Evolutionary conservation across 1,140 invertebrate species (phyloP).

Genomic region (Bombus balteatus): DNA sequence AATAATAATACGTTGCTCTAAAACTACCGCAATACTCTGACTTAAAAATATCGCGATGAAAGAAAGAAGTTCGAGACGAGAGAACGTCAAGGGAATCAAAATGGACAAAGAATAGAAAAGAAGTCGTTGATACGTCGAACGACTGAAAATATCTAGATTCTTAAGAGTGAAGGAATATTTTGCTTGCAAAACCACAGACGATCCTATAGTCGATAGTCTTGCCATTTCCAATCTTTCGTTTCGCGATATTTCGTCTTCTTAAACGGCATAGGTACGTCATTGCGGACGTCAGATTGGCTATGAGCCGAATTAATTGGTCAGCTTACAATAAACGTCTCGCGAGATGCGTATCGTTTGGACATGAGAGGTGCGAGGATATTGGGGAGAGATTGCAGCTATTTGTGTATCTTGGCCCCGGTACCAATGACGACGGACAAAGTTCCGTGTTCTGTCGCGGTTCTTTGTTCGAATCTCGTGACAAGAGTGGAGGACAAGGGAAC

Average conservation of each 20-base stretch:
- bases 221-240: not conserved
- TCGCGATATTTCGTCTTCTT: not conserved
- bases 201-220: not conserved
- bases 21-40: too few species aligned
- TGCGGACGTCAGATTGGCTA: not conserved
- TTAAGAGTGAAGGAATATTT: too few species aligned
- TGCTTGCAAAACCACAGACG: not conserved
- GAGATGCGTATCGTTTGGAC: slow-evolving; percentile 43
- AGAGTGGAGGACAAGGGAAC: slow-evolving; percentile 3
- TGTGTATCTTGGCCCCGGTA: not conserved
- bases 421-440: slow-evolving; percentile 1
- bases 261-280: not conserved
- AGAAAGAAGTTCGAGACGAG: too few species aligned
- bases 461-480: slow-evolving; percentile 51
- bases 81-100: too few species aligned
- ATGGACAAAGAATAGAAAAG: not conserved
- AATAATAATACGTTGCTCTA: too few species aligned
- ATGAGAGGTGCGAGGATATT: not conserved
- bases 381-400: not conserved
- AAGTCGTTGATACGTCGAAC: not conserved
- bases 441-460: not conserved
- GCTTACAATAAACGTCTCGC: slow-evolving; percentile 22
- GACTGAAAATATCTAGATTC: not conserved
- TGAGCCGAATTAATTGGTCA: slow-evolving; percentile 49
- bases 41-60: too few species aligned